Percentiles rank a stretch among this genome's conserved stretches.
phyloP scores from a whole-genome alignment of 23 tunicate species.

The Phallusia fumigata region DNA sequence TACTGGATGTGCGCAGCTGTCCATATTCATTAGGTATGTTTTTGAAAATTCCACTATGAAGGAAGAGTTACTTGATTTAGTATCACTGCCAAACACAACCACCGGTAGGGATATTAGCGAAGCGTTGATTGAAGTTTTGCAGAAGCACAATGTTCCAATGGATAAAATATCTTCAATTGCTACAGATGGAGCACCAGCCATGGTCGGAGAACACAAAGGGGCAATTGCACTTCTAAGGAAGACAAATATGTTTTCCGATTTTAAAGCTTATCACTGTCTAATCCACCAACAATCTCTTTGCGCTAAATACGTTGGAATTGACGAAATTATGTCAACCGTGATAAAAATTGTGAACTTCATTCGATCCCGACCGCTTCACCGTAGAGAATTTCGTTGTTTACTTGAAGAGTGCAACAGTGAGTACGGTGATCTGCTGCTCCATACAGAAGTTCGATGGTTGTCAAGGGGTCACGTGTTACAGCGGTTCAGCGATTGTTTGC shows the following conservation, averaged over 20 bases:
- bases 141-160: slow-evolving; percentile 25
- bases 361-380: slow-evolving; percentile 20
- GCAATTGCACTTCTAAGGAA: slow-evolving; percentile 16
- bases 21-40: slow-evolving; percentile 21
- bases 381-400: slow-evolving; percentile 9
- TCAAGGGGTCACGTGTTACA: no score
- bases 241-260: slow-evolving; percentile 10
- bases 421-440: no score
- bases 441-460: no score
- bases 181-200: slow-evolving; percentile 2
- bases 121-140: background rate
- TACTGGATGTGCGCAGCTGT: slow-evolving; percentile 18
- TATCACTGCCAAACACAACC: slow-evolving; percentile 21
- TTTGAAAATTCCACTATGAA: slow-evolving; percentile 23
- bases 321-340: slow-evolving; percentile 13
- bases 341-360: slow-evolving; percentile 23
- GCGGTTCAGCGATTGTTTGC: no score
- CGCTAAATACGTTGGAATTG: slow-evolving; percentile 8
- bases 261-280: slow-evolving; percentile 20
- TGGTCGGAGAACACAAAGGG: background rate
- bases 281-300: slow-evolving; percentile 35
- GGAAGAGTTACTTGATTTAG: slow-evolving; percentile 19
- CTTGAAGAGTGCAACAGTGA: slow-evolving; percentile 14
- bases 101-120: slow-evolving; percentile 11
- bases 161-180: slow-evolving; percentile 17